Evolutionary conservation across 2,888 invertebrate species (phyloP).

Genomic region (Bhutanitis thaidina): DNA sequence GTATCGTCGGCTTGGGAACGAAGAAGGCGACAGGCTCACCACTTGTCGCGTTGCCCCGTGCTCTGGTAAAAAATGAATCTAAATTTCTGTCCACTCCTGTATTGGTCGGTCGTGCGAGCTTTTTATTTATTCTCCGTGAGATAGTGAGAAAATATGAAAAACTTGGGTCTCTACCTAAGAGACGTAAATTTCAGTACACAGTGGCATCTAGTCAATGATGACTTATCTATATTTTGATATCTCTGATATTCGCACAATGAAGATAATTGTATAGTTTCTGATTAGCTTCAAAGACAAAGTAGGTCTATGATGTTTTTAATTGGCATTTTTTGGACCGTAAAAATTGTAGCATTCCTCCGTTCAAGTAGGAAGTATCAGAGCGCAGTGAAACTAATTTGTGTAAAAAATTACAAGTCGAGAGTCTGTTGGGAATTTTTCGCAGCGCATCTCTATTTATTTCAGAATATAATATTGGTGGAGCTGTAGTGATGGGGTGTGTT

Average conservation of each 20-base stretch:
- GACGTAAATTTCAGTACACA: too few species aligned
- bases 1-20: too few species aligned
- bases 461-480: conserved; percentile 66
- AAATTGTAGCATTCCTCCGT: conserved; percentile 15
- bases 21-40: too few species aligned
- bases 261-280: conserved; percentile 36
- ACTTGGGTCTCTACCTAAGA: too few species aligned
- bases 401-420: conserved; percentile 31
- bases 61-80: too few species aligned
- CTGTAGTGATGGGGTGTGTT: conserved; percentile 34
- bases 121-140: too few species aligned
- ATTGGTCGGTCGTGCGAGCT: too few species aligned
- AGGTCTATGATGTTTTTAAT: conserved; percentile 15
- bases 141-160: too few species aligned
- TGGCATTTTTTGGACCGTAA: conserved; percentile 14
- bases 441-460: conserved; percentile 67
- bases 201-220: too few species aligned
- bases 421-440: conserved; percentile 56
- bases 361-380: conserved; percentile 16
- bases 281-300: conserved; percentile 3
- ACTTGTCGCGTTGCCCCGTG: too few species aligned
- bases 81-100: too few species aligned
- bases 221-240: too few species aligned
- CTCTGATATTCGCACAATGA: background rate
- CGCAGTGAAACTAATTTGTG: conserved; percentile 26